Base-by-base conservation (phyloP, 64 coral and sea anemone species). In the Pachyseris speciosa region DNA sequence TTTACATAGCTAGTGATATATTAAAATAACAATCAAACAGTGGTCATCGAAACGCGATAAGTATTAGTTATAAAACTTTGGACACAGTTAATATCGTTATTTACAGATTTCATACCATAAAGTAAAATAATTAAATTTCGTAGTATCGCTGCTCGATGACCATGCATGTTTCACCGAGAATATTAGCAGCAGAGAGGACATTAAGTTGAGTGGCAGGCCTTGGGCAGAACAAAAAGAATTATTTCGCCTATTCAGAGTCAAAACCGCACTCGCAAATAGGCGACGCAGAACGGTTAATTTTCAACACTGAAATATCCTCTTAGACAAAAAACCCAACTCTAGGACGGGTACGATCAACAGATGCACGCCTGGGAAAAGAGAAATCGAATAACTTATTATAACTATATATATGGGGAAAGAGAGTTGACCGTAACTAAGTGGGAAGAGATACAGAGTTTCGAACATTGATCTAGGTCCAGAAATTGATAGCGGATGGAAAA, bases 121-220 rank as follows among this genome's bases (percentile, higher is more conserved):
- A 66, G 16, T 66, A 66, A 66, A 66, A 66, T 4, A 66, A 7
- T 66, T 66, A 66, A 66, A 7, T 66, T 66, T 66, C 30, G 4
- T 66, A 66, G 63, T 16, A 66, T 66, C 63, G 63, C 63, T 66
- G 30, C 63, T 66, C 63, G 63, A 66, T 66, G 63, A 66, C 63
- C 63, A 66, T 32, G 63, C 63, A 66, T 32, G 63, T 66, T 66
- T 66, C 17, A 66, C 63, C 63, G 63, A 66, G 63, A 66, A 66
- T 66, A 66, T 6, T 32, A 7, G 63, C 63, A 66, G 63, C 63
- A 17, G 63, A 66, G 63, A 66, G 63, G 63, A 66, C 63, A 66
- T 66, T 66, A 66, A 4, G 63, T 66, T 66, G 63, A 66, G 63
- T 16, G 63, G 63, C 63, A 66, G n/a, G n/a, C n/a, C n/a, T n/a